Evolutionary conservation across 2,888 invertebrate genomes (phyloP), one percentile per base, ranked within the genome.

Genomic region (Metopia argyrocephala): DNA sequence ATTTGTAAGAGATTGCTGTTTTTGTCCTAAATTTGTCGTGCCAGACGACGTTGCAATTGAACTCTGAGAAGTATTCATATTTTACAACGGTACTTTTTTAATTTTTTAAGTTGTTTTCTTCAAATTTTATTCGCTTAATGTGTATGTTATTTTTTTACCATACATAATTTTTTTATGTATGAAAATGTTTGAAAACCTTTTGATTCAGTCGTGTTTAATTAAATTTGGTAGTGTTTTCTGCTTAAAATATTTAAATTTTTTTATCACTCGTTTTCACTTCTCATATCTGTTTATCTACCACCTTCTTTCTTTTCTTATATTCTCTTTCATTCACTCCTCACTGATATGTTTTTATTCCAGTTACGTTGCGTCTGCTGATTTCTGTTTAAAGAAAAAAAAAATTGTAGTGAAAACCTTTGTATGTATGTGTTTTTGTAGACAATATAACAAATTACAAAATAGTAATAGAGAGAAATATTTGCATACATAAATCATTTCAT

Each of bases 341-440:
- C 12, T 28, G 5, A 48, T 18, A 21, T 48, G 45, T 66, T 56
- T 20, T 61, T 62, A 62, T 54, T 80, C 54, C 56, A 68, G 64
- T 73, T 76, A 57, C 70, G 73, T 59, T 61, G 59, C 65, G 76
- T 81, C 69, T 59, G 80, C 76, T 66, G 62, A 65, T 65, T 80
- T 64, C 74, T 76, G 76, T 56, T 18, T 59, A 73, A 66, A 66
- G 9, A 50, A 57, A 56, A 56, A 75, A 57, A 56, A 38, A 57
- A 50, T 45, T 61, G 61, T 20, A 65, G 61, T 31, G 54, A 79
- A 15, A 76, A 69, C n/a, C n/a, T n/a, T n/a, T 69, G 46, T 69
- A 69, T 68, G 25, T 23, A 18, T 65, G 57, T 76, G 73, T 69
- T 73, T 68, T 68, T 68, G 68, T 48, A 69, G 59, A 69, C 31